These are phyloP conservation scores for Chamaetylas fuelleborni DNA, from an alignment of 2,113 vertebrate genomes.

Conservation along the genomic window DNA sequence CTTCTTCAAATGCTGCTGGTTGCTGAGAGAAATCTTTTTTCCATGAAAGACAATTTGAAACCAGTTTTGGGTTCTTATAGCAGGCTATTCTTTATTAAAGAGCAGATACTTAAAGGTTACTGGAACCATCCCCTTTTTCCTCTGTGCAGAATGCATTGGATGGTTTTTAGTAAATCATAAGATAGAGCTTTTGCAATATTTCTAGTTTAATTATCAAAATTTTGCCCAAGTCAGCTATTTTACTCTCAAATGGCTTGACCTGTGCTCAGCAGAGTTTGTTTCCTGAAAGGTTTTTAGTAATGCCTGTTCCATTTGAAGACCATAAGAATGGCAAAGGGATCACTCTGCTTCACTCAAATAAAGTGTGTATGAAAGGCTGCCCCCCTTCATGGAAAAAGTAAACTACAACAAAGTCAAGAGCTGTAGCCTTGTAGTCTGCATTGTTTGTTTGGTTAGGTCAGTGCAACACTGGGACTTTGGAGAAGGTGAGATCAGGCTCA, in stretches of 20 bases:
- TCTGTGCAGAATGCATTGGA: background rate
- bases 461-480: background rate
- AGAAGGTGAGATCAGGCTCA: background rate
- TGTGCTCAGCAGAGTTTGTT: background rate
- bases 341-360: background rate
- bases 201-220: background rate
- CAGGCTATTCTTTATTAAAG: conserved; percentile 2
- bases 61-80: background rate
- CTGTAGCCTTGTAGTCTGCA: background rate
- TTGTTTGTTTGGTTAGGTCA: background rate
- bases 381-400: background rate
- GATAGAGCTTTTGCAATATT: background rate
- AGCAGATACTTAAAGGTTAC: background rate
- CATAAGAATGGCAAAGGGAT: background rate
- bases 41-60: background rate
- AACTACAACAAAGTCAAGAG: background rate
- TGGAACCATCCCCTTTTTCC: background rate
- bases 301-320: background rate
- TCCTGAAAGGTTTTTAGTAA: conserved; percentile 1
- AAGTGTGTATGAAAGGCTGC: background rate
- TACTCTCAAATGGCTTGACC: background rate
- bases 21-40: conserved; percentile 35
- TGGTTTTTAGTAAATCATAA: background rate
- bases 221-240: background rate
- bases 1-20: background rate